Evolutionary conservation across 2,113 vertebrate genomes (phyloP), one percentile per base, ranked within the genome.

Genomic region (Pangasianodon gigas): DNA sequence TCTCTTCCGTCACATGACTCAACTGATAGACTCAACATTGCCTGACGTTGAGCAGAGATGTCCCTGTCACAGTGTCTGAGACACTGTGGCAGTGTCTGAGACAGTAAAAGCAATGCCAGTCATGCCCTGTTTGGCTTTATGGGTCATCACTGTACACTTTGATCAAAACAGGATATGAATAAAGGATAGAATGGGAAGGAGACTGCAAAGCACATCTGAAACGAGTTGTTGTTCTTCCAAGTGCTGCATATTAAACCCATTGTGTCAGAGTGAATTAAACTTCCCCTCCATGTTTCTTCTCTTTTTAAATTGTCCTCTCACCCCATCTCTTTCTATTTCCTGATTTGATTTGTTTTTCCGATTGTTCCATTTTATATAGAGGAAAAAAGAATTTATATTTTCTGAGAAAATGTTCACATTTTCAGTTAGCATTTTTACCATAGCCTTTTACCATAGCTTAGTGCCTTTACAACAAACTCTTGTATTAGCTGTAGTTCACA

Each of bases 181-280:
- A 46, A 58, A 58, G 85, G 11, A 80, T 74, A 54, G 60, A 89
- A 62, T 77, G 32, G 9, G 54, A 86, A 29, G n/a, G 24, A 77
- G 46, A 75, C 67, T 32, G 26, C 14, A 18, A 69, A 67, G 48
- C 32, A 71, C 21, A 71, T 84, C 24, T 54, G 9, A 83, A 32
- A 54, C 44, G 51, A 56, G 46, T 37, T 44, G 10, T 65, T 67
- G 19, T 84, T 87, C 79, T 89, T 86, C 65, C 32, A 24, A 89
- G 87, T 75, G 56, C 90, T 84, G 79, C 67, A 79, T 46, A 89
- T 87, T 80, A 89, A 87, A 80, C 60, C 19, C 56, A 77, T 87
- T 84, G 80, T 79, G 69, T 89, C 48, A 14, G 69, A 89, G 41
- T 58, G 74, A 91, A 89, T 91, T 83, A 87, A 89, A 84, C 82